Conservation (phyloP, 1,140 invertebrate genomes). For the Zaprionus nigranus region DNA sequence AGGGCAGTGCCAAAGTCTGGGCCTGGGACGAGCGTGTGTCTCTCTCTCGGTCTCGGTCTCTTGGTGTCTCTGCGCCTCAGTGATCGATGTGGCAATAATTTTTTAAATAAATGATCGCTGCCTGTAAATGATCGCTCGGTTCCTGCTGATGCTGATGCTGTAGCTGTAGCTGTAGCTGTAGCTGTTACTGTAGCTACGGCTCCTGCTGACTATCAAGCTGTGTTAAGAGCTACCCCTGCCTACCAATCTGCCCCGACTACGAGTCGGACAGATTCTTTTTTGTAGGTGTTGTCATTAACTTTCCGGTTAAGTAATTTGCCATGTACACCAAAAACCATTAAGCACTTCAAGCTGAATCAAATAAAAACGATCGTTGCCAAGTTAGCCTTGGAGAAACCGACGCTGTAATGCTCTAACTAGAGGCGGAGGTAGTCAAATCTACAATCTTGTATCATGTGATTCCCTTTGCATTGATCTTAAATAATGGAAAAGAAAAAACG, state of each 20-base stretch:
- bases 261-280: slow-evolving; percentile 37
- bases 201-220: slow-evolving; percentile 37
- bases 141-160: slow-evolving; percentile 23
- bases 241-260: slow-evolving; percentile 1
- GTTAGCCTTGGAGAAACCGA: slow-evolving; percentile 16
- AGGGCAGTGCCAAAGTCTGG: slow-evolving; percentile 22
- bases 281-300: slow-evolving; percentile 77
- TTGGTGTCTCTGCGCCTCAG: slow-evolving; percentile 46
- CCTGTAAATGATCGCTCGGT: slow-evolving; percentile 73
- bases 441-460: too few species aligned
- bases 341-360: slow-evolving; percentile 35
- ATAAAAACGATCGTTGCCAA: slow-evolving; percentile 26
- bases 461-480: not conserved
- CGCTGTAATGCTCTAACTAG: slow-evolving; percentile 2
- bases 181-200: not conserved
- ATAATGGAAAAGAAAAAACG: not conserved
- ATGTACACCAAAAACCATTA: slow-evolving; percentile 70
- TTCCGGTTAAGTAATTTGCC: slow-evolving; percentile 77
- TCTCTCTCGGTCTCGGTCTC: slow-evolving; percentile 12
- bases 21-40: slow-evolving; percentile 16
- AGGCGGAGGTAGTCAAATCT: not conserved
- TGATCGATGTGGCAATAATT: slow-evolving; percentile 84
- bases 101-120: slow-evolving; percentile 82
- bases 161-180: not conserved
- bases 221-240: slow-evolving; percentile 28